Conservation (phyloP, 1,140 invertebrate genomes). For the Bombyx mandarina region DNA sequence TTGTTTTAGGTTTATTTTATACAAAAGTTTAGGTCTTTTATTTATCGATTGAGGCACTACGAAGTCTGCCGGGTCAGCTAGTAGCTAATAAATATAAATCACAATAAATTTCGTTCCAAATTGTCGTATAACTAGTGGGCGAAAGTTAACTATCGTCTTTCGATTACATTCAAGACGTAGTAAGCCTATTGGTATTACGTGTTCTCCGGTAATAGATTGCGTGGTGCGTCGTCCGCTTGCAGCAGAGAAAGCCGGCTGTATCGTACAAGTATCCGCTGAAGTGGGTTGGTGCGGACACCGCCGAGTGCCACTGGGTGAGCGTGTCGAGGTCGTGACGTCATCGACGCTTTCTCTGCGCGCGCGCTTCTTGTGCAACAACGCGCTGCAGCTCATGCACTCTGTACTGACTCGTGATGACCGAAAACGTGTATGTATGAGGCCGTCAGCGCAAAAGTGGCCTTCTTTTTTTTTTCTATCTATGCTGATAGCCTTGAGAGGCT, state of each 20-base stretch:
- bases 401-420: neutral
- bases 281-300: slow-evolving; percentile 48
- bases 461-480: too few species aligned
- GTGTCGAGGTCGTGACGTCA: slow-evolving; percentile 69
- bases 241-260: slow-evolving; percentile 53
- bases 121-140: too few species aligned
- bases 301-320: slow-evolving; percentile 58
- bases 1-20: too few species aligned
- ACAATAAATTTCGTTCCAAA: too few species aligned
- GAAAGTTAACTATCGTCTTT: too few species aligned
- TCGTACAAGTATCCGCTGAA: slow-evolving; percentile 43
- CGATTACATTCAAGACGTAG: neutral
- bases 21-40: too few species aligned
- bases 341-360: slow-evolving; percentile 58
- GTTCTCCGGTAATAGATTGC: slow-evolving; percentile 13
- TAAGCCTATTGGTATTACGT: slow-evolving; percentile 7
- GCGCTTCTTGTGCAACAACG: slow-evolving; percentile 36
- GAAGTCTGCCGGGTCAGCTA: too few species aligned
- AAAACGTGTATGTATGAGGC: too few species aligned
- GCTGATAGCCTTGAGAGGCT: too few species aligned
- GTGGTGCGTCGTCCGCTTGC: slow-evolving; percentile 7
- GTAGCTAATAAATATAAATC: too few species aligned
- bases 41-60: too few species aligned
- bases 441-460: too few species aligned
- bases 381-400: slow-evolving; percentile 14